These are phyloP conservation scores for Myiagra hebetior DNA, from an alignment of 2,113 vertebrate genomes.

Conservation along the genomic window DNA sequence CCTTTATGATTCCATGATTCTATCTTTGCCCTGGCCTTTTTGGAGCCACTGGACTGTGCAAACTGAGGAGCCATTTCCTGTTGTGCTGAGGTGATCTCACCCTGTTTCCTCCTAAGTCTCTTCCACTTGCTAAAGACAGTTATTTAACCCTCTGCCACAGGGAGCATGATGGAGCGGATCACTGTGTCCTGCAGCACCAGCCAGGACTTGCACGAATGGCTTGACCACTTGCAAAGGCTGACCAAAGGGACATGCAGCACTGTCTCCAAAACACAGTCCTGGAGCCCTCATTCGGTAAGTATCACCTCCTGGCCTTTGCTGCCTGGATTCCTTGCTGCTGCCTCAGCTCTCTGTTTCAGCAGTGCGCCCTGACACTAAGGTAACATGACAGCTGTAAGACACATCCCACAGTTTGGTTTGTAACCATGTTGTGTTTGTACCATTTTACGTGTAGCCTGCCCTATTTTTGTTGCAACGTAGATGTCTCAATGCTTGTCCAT, in stretches of 20 bases:
- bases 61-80: background rate
- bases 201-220: slow-evolving; percentile 92
- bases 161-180: slow-evolving; percentile 80
- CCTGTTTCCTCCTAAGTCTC: background rate
- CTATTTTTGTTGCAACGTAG: background rate
- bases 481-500: background rate
- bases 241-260: slow-evolving; percentile 84
- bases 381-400: background rate
- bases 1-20: background rate
- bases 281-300: slow-evolving; percentile 72
- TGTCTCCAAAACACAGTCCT: slow-evolving; percentile 76
- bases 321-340: background rate
- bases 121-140: background rate
- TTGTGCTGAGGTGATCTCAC: background rate
- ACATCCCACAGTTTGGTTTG: background rate
- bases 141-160: slow-evolving; percentile 59
- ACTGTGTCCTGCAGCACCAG: slow-evolving; percentile 84
- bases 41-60: background rate
- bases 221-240: slow-evolving; percentile 86
- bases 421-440: background rate
- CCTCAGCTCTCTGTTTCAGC: background rate
- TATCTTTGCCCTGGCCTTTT: background rate
- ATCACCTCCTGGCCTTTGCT: background rate
- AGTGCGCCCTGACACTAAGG: background rate
- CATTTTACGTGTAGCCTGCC: background rate